Percentiles rank a stretch among this genome's conserved stretches.
Conservation (phyloP, 2,797 vertebrate species). For the Syngnathus rostellatus region DNA sequence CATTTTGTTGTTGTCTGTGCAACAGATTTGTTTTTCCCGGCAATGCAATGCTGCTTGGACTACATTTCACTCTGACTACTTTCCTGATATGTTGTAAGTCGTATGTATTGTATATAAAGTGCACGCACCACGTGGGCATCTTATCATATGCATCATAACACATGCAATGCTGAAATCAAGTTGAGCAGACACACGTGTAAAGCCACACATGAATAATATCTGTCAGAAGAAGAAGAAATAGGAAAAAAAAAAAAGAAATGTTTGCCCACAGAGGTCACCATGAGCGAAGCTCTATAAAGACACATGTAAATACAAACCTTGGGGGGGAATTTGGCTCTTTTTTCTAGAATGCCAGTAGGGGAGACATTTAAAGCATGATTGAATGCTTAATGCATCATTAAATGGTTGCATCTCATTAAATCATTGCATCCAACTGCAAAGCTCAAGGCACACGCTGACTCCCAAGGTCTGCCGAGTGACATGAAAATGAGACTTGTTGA, state of each 20-base stretch:
- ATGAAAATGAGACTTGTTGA: constrained; percentile 24
- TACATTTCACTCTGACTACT: constrained; percentile 16
- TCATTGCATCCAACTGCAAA: constrained; percentile 34
- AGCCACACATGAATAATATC: constrained; percentile 25
- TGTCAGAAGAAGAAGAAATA: constrained; percentile 36
- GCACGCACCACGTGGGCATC: not conserved
- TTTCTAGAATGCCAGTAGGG: constrained; percentile 27
- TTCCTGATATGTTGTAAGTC: constrained; percentile 46
- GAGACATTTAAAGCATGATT: constrained; percentile 57
- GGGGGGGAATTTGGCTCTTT: constrained; percentile 18
- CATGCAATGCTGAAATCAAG: not conserved
- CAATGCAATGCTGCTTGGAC: constrained; percentile 20
- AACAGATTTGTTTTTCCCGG: constrained; percentile 6
- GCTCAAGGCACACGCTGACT: constrained; percentile 28
- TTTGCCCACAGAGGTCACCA: constrained; percentile 31
- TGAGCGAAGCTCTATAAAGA: constrained; percentile 43
- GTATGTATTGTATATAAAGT: constrained; percentile 15
- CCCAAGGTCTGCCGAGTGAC: constrained; percentile 18
- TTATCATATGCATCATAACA: not conserved
- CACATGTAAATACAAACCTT: constrained; percentile 44
- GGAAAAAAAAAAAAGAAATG: constrained; percentile 33
- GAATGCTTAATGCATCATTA: constrained; percentile 49
- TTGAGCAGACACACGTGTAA: not conserved
- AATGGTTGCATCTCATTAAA: constrained; percentile 45
- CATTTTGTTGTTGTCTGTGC: constrained; percentile 4